Evolutionary conservation across 2,113 vertebrate genomes (phyloP).

Genomic region (Rhabdornis inornatus): DNA sequence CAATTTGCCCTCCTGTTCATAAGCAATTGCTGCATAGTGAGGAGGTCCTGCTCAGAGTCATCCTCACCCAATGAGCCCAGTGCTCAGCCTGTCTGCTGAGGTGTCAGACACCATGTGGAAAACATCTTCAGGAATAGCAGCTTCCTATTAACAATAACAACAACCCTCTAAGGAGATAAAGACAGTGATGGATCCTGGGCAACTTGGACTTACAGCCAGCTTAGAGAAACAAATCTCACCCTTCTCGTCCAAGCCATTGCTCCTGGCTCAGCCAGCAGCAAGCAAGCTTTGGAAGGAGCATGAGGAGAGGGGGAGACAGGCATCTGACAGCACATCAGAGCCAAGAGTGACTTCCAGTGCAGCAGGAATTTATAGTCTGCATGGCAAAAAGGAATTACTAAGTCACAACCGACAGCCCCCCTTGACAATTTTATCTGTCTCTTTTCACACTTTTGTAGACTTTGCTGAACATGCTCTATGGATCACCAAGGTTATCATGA

Average conservation of each 20-base stretch:
- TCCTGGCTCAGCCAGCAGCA: not conserved
- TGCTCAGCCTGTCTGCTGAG: not conserved
- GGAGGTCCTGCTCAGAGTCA: not conserved
- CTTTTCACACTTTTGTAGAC: not conserved
- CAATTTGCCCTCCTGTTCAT: not conserved
- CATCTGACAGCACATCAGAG: not conserved
- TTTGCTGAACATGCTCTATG: not conserved
- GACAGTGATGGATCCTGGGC: not conserved
- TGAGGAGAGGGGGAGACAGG: not conserved
- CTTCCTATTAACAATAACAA: not conserved
- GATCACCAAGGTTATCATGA: not conserved
- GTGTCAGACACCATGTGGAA: not conserved
- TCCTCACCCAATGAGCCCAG: not conserved
- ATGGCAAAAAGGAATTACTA: not conserved
- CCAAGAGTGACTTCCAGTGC: not conserved
- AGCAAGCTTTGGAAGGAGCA: not conserved
- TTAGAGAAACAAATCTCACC: not conserved
- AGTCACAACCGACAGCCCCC: not conserved
- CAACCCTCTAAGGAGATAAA: not conserved
- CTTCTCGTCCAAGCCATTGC: accelerated
- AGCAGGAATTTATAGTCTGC: not conserved
- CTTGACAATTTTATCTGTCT: not conserved
- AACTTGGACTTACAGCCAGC: not conserved
- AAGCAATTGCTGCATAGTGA: accelerated
- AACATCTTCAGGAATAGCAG: not conserved